Conservation (phyloP, 2,113 vertebrate species). For the Trichomycterus rosablanca region DNA sequence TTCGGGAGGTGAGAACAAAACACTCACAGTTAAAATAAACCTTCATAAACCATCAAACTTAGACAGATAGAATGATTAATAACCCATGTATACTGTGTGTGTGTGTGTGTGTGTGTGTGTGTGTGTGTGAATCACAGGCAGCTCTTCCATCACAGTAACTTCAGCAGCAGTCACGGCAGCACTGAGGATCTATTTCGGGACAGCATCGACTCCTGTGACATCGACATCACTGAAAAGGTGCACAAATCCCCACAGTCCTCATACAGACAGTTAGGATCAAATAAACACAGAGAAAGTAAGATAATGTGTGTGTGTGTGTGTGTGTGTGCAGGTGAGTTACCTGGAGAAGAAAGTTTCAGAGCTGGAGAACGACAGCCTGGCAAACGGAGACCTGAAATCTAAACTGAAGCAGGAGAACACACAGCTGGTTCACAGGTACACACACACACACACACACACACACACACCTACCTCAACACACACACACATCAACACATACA, state of each 20-base stretch:
- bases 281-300: too few relatives aligned
- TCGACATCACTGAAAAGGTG: slow-evolving; percentile 87
- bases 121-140: slow-evolving; percentile 64
- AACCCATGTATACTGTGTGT: too few relatives aligned
- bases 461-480: not conserved
- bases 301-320: not conserved
- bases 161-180: slow-evolving; percentile 85
- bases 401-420: slow-evolving; percentile 95
- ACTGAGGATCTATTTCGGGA: slow-evolving; percentile 85
- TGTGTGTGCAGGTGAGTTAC: slow-evolving; percentile 77
- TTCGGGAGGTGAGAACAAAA: slow-evolving; percentile 74
- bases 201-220: slow-evolving; percentile 85
- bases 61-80: too few relatives aligned
- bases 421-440: slow-evolving; percentile 90
- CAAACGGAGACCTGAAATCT: slow-evolving; percentile 86
- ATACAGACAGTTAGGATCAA: too few relatives aligned
- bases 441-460: slow-evolving; percentile 7
- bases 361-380: slow-evolving; percentile 86
- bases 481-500: slow-evolving; percentile 8
- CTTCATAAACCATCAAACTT: not conserved
- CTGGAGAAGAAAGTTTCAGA: slow-evolving; percentile 96
- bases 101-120: too few relatives aligned
- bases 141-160: slow-evolving; percentile 82
- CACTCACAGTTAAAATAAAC: not conserved
- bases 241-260: too few relatives aligned